Conservation (phyloP, 2,113 vertebrate species). For the Acrocephalus kingi region DNA sequence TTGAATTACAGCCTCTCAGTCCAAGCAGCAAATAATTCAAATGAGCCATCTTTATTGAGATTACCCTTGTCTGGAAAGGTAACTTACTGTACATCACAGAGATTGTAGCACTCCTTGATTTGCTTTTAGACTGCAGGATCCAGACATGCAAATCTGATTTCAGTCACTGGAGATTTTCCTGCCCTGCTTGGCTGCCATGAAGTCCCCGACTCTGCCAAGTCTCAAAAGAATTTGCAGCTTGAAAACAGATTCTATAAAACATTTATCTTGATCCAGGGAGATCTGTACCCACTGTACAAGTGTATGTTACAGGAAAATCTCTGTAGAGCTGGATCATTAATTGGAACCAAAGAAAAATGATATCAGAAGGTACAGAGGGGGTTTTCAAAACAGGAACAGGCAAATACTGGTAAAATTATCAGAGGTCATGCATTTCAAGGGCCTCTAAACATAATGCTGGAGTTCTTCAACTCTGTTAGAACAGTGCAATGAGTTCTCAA, state of each 20-base stretch:
- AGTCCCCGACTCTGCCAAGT: not conserved
- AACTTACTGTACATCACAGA: not conserved
- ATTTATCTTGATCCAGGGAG: not conserved
- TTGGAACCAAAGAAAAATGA: not conserved
- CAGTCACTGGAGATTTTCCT: not conserved
- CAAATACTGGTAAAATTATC: not conserved
- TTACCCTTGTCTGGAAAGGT: no score
- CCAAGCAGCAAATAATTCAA: not conserved
- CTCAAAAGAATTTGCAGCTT: not conserved
- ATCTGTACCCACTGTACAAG: not conserved
- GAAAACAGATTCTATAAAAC: not conserved
- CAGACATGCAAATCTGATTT: not conserved
- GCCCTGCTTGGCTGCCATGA: not conserved
- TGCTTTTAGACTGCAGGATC: not conserved
- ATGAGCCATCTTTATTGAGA: not conserved
- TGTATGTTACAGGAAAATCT: not conserved
- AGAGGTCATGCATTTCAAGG: not conserved
- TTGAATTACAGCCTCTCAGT: not conserved
- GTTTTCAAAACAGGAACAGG: not conserved
- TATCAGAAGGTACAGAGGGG: not conserved
- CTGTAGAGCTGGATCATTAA: not conserved
- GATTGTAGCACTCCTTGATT: not conserved
- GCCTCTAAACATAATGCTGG: not conserved
- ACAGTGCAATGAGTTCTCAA: not conserved
- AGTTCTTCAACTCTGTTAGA: not conserved